Base-by-base conservation (phyloP, 1,140 invertebrate genomes). In the Drosophila tsacasi region DNA sequence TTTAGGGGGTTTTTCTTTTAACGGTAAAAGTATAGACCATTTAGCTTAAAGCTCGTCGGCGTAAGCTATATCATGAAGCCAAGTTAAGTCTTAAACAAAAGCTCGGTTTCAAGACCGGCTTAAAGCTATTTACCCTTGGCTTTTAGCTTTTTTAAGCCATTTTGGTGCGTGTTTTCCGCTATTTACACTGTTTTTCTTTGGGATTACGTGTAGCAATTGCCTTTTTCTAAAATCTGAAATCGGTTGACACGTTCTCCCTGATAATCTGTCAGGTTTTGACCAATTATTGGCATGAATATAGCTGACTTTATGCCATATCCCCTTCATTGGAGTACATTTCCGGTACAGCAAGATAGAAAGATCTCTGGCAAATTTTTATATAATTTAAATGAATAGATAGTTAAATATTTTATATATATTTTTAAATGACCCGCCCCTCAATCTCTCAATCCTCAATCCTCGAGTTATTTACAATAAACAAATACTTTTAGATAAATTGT, bases 271-370 rank as follows among this genome's bases (percentile, higher is more conserved):
- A 37, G 37, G n/a, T 10, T 44, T 46, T 46, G n/a, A 63, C 30
- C 49, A 52, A 44, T 66, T 69, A 44, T 32, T 21, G 13, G 25
- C 66, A 66, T 69, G 66, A 63, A n/a, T 27, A 23, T 25, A 30
- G 21, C 25, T 25, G 17, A 13, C 27, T 17, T 55, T 46, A 46
- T 54, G n/a, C 27, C 30, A 54, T 27, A 25, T 66, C 8, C 27
- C 10, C 25, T 35, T 57, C 15, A 66, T 35, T 12, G 13, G 12
- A 25, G 17, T 35, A 54, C 67, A 71, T 71, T 54, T 71, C 67
- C 67, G 62, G 47, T 49, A 47, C 23, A 66, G 35, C 35, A 21
- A 10, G 54, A 21, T 27, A 5, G 10, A 2, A 47, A 10, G 17
- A 9, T 32, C 7, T 21, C 12, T 3, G 5, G 7, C 0, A 21